Evolutionary conservation across 1,140 invertebrate species (phyloP).

Genomic region (Caenorhabditis briggsae): DNA sequence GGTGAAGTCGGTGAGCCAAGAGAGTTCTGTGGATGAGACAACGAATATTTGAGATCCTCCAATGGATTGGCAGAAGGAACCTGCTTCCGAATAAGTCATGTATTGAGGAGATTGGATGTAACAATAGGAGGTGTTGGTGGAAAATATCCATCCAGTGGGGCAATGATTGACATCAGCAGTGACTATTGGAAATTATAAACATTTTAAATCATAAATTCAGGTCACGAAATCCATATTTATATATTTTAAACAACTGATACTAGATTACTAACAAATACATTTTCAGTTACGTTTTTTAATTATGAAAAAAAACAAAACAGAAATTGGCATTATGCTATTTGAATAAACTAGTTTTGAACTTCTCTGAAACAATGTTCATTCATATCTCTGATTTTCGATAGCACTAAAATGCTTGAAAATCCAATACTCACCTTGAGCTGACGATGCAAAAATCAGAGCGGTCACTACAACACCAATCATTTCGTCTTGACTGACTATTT

Average conservation of each 20-base stretch:
- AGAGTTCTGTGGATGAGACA: neutral
- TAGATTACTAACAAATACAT: neutral
- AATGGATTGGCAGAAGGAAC: neutral
- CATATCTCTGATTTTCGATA: too few relatives aligned
- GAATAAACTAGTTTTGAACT: too few relatives aligned
- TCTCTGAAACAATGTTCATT: too few relatives aligned
- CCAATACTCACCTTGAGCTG: neutral
- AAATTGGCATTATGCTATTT: too few relatives aligned
- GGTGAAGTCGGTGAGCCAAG: conserved; percentile 12
- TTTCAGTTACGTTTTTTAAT: too few relatives aligned
- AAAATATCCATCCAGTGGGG: conserved; percentile 16
- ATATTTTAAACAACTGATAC: too few relatives aligned
- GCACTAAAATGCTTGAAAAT: neutral
- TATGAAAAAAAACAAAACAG: too few relatives aligned
- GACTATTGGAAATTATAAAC: neutral
- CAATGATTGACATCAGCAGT: conserved; percentile 17
- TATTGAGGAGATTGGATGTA: conserved; percentile 15
- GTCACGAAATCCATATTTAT: too few relatives aligned
- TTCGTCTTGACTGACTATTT: conserved; percentile 18
- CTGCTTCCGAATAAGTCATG: neutral
- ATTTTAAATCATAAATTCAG: too few relatives aligned
- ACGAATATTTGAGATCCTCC: conserved; percentile 33
- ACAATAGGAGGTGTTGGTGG: conserved; percentile 22
- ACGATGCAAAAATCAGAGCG: neutral
- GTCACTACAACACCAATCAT: conserved; percentile 12